Percentiles rank a stretch among this genome's conserved stretches.
phyloP scores from a whole-genome alignment of 2,888 invertebrate species.

The Synergus itoensis region DNA sequence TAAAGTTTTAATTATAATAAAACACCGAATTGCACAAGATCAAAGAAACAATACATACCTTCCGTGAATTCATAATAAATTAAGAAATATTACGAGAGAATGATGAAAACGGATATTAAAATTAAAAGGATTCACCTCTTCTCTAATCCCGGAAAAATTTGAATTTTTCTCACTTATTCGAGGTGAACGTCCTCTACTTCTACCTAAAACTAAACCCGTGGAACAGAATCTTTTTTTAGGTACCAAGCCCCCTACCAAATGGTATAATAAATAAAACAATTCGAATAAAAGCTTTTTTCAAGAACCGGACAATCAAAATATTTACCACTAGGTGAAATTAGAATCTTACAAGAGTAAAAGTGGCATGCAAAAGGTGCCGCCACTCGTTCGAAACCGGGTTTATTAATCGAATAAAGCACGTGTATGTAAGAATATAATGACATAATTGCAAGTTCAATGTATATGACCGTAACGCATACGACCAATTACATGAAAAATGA shows the following conservation, averaged over 20 bases:
- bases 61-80: no score
- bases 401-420: no score
- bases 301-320: neutral
- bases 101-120: neutral
- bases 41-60: no score
- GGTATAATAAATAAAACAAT: neutral
- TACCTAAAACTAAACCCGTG: neutral
- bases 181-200: neutral
- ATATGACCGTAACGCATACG: no score
- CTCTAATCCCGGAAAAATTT: neutral
- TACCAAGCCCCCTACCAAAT: neutral
- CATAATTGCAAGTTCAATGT: no score
- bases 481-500: no score
- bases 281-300: constrained; percentile 8
- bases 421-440: no score
- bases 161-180: neutral
- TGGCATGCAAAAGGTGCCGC: neutral
- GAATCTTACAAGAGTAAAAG: neutral
- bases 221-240: constrained; percentile 20
- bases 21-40: no score
- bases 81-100: no score
- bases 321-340: neutral
- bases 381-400: neutral
- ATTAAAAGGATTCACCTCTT: neutral
- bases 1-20: no score